Evolutionary conservation across 2,113 vertebrate species (phyloP).

Genomic region (Eulemur rufifrons): DNA sequence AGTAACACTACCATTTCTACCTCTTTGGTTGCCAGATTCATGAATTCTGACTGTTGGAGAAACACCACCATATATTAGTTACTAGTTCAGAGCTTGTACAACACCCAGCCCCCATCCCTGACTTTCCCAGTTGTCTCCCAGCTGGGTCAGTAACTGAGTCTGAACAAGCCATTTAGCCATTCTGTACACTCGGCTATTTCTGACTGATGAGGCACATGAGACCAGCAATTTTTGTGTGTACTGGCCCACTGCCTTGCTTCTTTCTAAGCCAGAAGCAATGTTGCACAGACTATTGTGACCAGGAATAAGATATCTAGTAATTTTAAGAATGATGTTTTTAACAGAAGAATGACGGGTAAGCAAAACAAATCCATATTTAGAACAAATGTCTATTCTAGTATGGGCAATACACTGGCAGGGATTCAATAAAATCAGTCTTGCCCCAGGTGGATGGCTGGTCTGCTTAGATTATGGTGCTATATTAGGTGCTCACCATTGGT

Average conservation of each 20-base stretch:
- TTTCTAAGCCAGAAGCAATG: background rate
- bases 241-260: background rate
- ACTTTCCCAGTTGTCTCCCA: background rate
- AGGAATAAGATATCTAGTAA: background rate
- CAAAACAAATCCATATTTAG: background rate
- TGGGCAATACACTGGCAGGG: background rate
- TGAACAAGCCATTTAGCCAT: background rate
- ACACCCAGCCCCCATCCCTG: background rate
- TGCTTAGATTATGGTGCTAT: background rate
- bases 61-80: background rate
- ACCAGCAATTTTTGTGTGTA: background rate
- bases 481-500: background rate
- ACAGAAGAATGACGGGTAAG: background rate
- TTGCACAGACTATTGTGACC: background rate
- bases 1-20: background rate
- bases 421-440: background rate
- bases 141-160: background rate
- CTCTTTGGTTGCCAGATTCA: background rate
- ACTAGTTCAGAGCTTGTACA: background rate
- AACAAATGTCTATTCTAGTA: background rate
- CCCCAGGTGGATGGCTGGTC: background rate
- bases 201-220: background rate
- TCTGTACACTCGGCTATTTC: background rate
- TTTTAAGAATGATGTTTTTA: background rate
- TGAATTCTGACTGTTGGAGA: background rate